Evolutionary conservation across 2,888 invertebrate species (phyloP).

Genomic region (Pteria penguin): DNA sequence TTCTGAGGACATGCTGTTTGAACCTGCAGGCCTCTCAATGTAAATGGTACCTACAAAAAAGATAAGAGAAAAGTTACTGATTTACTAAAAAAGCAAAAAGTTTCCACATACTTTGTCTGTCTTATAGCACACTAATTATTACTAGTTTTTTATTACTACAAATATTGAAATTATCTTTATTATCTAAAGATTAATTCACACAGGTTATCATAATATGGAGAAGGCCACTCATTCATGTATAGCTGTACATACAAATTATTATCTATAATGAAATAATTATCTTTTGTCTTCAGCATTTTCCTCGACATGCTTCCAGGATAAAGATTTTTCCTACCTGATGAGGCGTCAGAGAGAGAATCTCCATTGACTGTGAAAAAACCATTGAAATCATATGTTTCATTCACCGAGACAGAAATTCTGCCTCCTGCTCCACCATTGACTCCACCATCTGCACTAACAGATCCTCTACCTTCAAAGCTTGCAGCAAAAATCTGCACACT

Average conservation of each 20-base stretch:
- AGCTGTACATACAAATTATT: no score
- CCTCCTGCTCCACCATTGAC: conserved; percentile 63
- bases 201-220: no score
- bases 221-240: no score
- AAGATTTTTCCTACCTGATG: conserved; percentile 19
- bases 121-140: background rate
- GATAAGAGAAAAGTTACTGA: background rate
- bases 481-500: conserved; percentile 50
- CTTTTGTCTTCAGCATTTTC: no score
- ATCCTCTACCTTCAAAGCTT: conserved; percentile 54
- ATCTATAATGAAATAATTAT: no score
- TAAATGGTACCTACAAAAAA: conserved; percentile 52
- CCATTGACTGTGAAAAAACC: conserved; percentile 41
- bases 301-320: no score
- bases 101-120: background rate
- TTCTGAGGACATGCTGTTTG: conserved; percentile 27
- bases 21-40: conserved; percentile 32
- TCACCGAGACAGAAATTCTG: conserved; percentile 43
- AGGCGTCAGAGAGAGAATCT: conserved; percentile 1
- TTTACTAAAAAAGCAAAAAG: background rate
- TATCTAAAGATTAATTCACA: no score
- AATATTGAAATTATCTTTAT: no score
- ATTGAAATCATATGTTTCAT: conserved; percentile 33
- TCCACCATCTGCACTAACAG: conserved; percentile 55
- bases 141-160: no score